phyloP scores from a whole-genome alignment of 1,140 invertebrate species.

The Caerostris darwini region DNA sequence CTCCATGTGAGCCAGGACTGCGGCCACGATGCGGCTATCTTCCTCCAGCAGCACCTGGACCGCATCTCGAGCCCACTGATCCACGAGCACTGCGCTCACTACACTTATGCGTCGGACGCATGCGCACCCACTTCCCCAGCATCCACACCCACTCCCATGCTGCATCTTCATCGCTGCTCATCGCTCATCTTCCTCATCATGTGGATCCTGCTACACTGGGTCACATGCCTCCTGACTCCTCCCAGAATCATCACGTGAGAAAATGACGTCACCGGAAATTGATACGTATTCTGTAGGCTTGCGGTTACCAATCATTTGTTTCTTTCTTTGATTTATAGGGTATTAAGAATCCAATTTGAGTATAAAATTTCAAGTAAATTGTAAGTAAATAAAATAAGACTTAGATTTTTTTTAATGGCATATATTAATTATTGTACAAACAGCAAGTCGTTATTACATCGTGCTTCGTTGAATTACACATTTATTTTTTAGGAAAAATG shows the following conservation, averaged over 20 bases:
- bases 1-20: conserved; percentile 77
- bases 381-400: no score
- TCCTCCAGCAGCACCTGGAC: conserved; percentile 78
- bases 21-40: conserved; percentile 74
- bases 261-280: not conserved
- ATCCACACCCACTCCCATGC: not conserved
- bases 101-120: conserved; percentile 77
- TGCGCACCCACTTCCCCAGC: conserved; percentile 49
- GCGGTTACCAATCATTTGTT: no score
- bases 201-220: not conserved
- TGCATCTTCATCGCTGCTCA: not conserved
- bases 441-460: no score
- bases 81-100: conserved; percentile 79
- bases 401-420: no score
- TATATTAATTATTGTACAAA: no score
- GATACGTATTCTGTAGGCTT: no score
- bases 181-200: not conserved
- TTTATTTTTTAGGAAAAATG: no score
- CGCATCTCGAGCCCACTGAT: conserved; percentile 79
- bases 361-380: no score
- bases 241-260: not conserved
- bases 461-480: no score
- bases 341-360: no score
- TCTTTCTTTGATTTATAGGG: no score
- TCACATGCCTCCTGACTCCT: not conserved